phyloP scores from a whole-genome alignment of 1,140 invertebrate genomes.

The Drosophila sucinea region DNA sequence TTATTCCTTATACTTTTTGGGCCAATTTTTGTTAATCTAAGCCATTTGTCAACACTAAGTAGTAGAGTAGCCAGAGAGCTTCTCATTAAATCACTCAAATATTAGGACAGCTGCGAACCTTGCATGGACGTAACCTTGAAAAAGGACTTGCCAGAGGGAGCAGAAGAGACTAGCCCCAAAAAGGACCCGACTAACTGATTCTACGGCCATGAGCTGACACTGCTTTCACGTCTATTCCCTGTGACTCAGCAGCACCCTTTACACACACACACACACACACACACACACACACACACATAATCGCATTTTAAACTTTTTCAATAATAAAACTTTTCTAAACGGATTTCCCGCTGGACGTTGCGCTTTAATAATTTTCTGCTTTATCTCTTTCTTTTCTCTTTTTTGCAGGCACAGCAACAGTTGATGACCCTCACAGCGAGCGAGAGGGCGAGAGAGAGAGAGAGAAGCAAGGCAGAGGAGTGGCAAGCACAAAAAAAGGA shows the following conservation, averaged over 20 bases:
- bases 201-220: neutral
- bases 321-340: constrained; percentile 81
- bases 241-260: constrained; percentile 10
- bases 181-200: too few relatives aligned
- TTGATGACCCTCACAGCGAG: constrained; percentile 36
- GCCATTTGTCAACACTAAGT: constrained; percentile 49
- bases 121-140: constrained; percentile 6
- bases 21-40: constrained; percentile 45
- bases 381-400: constrained; percentile 38
- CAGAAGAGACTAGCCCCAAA: too few relatives aligned
- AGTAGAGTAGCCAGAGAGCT: constrained; percentile 12
- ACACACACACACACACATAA: constrained; percentile 55
- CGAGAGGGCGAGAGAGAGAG: constrained; percentile 29
- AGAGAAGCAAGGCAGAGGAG: constrained; percentile 18
- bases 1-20: constrained; percentile 2
- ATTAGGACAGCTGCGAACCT: constrained; percentile 36
- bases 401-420: constrained; percentile 53
- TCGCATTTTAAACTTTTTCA: constrained; percentile 82
- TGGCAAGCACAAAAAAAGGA: constrained; percentile 1
- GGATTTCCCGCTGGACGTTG: constrained; percentile 79
- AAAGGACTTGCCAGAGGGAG: too few relatives aligned
- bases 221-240: neutral
- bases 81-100: constrained; percentile 56
- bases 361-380: constrained; percentile 74
- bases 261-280: neutral